Conservation (phyloP, 2,888 invertebrate genomes). For the Machimus rusticus region DNA sequence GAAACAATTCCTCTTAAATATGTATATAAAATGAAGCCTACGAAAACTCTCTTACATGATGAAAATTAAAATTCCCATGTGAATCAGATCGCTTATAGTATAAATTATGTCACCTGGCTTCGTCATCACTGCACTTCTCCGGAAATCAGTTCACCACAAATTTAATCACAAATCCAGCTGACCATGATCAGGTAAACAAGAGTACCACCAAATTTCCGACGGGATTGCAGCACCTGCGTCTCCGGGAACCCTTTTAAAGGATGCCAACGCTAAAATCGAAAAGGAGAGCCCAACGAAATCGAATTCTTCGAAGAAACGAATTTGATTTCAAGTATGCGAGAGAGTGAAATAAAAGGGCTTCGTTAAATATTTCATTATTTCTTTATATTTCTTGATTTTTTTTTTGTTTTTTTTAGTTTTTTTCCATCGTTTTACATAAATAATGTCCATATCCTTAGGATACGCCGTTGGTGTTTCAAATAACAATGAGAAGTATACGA, state of each 20-base stretch:
- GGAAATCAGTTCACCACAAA: not conserved
- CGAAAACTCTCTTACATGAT: not conserved
- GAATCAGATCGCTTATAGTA: not conserved
- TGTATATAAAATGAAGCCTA: not conserved
- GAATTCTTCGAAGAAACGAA: conserved; percentile 9
- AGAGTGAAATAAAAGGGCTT: conserved; percentile 19
- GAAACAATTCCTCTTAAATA: not conserved
- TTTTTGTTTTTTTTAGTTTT: conserved; percentile 29
- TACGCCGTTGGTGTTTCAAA: conserved; percentile 44
- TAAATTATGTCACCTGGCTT: not conserved
- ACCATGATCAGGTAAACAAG: not conserved
- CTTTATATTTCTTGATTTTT: conserved; percentile 39
- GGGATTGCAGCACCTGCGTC: not conserved
- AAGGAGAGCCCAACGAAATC: not conserved
- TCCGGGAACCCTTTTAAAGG: not conserved
- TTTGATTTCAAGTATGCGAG: not conserved
- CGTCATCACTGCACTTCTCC: not conserved
- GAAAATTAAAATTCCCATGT: not conserved
- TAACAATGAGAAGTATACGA: conserved; percentile 42
- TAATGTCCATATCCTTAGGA: conserved; percentile 44
- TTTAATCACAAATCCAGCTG: not conserved
- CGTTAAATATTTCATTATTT: conserved; percentile 37
- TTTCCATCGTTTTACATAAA: conserved; percentile 38
- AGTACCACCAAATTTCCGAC: not conserved
- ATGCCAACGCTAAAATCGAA: not conserved